phyloP scores from a whole-genome alignment of 2,797 vertebrate genomes.

The Oreochromis mossambicus region DNA sequence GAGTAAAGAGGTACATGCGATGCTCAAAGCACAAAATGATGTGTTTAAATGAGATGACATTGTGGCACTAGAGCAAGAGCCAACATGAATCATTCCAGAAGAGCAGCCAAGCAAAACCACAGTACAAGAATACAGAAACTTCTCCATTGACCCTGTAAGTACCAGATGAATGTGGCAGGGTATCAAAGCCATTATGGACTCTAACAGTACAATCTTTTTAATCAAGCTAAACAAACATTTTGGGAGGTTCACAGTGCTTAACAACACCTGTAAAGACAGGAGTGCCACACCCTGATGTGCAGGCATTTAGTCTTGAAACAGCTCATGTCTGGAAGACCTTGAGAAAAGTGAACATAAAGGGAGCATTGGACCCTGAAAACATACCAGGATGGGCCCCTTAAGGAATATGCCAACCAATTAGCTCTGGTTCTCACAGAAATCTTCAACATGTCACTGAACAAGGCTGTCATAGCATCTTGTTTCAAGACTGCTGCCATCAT shows the following conservation, averaged over 20 bases:
- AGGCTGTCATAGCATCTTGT: neutral
- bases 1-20: neutral
- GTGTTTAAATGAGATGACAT: neutral
- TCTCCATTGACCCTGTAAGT: neutral
- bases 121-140: neutral
- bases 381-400: neutral
- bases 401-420: neutral
- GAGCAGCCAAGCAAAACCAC: neutral
- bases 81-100: neutral
- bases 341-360: neutral
- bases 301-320: neutral
- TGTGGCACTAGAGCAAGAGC: neutral
- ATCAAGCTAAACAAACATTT: neutral
- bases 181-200: neutral
- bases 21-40: neutral
- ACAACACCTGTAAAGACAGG: neutral
- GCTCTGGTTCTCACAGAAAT: neutral
- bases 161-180: neutral
- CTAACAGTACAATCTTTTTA: neutral
- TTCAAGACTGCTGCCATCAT: neutral
- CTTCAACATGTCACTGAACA: neutral
- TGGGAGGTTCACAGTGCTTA: neutral
- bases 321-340: neutral
- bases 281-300: neutral
- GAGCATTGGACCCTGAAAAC: neutral